Conservation (phyloP, 2,888 invertebrate genomes). For the Pinctada fucata region DNA sequence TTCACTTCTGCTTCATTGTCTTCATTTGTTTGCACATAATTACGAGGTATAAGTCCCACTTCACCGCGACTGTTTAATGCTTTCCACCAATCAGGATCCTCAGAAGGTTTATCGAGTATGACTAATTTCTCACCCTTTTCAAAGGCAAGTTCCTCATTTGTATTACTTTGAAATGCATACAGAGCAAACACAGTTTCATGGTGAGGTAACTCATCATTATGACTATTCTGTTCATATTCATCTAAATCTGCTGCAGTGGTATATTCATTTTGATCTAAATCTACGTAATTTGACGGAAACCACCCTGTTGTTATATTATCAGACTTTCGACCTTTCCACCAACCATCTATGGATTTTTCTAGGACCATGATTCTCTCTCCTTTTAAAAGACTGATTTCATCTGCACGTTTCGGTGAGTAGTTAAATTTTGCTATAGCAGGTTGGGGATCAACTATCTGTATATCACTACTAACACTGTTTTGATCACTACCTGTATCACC, state of each 20-base stretch:
- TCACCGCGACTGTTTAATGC: conserved; percentile 95
- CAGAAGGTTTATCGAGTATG: conserved; percentile 95
- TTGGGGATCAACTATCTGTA: conserved; percentile 58
- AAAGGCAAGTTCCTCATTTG: conserved; percentile 93
- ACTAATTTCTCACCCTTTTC: conserved; percentile 97
- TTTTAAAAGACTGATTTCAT: conserved; percentile 95
- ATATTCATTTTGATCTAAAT: conserved; percentile 62
- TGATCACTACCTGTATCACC: conserved; percentile 62
- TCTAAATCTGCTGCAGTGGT: conserved; percentile 65
- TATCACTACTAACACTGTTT: conserved; percentile 59
- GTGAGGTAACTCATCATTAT: conserved; percentile 26
- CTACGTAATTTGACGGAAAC: conserved; percentile 99
- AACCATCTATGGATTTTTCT: conserved; percentile 98
- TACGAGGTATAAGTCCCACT: conserved; percentile 92
- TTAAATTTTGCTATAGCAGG: conserved; percentile 89
- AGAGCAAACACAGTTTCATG: conserved; percentile 94
- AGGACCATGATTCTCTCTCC: conserved; percentile 94
- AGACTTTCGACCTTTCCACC: conserved; percentile 92
- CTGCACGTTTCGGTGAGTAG: conserved; percentile 91
- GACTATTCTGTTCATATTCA: conserved; percentile 32
- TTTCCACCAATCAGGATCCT: conserved; percentile 99
- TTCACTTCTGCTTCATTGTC: conserved; percentile 63
- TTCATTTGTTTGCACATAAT: conserved; percentile 77
- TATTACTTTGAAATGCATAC: conserved; percentile 86
- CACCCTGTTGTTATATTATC: conserved; percentile 83